A percentile compares a stretch with the other conserved stretches of the same genome.
These are phyloP conservation scores for Mystacornis crossleyi DNA, from an alignment of 2,113 vertebrate species.

Conservation along the genomic window DNA sequence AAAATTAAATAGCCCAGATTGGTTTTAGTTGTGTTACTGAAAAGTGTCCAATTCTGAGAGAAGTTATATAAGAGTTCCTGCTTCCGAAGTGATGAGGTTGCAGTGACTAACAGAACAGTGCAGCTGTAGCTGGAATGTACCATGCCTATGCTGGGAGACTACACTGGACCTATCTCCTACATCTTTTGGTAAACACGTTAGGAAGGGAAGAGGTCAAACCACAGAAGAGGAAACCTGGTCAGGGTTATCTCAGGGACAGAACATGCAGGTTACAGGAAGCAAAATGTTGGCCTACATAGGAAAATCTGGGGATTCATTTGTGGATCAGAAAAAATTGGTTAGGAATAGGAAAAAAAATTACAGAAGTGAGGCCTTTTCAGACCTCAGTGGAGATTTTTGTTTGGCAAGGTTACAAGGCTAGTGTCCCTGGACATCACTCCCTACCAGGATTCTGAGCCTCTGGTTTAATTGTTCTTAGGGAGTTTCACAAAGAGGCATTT, in stretches of 20 bases:
- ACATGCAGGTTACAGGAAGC: slow-evolving; percentile 29
- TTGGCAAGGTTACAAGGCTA: slow-evolving; percentile 37
- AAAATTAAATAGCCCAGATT: background rate
- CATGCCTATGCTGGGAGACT: slow-evolving; percentile 64
- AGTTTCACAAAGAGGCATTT: slow-evolving; percentile 86
- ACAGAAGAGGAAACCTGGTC: slow-evolving; percentile 68
- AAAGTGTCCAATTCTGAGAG: background rate
- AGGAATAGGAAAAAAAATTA: background rate
- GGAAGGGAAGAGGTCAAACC: slow-evolving; percentile 38
- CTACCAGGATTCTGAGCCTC: slow-evolving; percentile 78
- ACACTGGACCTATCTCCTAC: background rate
- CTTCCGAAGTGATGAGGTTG: background rate
- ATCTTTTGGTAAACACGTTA: slow-evolving; percentile 2
- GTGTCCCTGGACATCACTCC: slow-evolving; percentile 73
- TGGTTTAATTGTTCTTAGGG: slow-evolving; percentile 73
- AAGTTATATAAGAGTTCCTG: background rate
- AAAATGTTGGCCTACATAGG: background rate
- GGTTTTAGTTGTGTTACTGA: background rate
- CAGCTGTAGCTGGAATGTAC: slow-evolving; percentile 36
- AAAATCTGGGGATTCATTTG: background rate
- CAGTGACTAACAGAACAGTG: background rate
- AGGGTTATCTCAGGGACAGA: slow-evolving; percentile 68
- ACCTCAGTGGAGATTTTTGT: slow-evolving; percentile 21
- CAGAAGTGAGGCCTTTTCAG: background rate
- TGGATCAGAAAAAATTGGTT: background rate